Conservation (phyloP, 1,140 invertebrate genomes). For the Helicoverpa armigera region DNA sequence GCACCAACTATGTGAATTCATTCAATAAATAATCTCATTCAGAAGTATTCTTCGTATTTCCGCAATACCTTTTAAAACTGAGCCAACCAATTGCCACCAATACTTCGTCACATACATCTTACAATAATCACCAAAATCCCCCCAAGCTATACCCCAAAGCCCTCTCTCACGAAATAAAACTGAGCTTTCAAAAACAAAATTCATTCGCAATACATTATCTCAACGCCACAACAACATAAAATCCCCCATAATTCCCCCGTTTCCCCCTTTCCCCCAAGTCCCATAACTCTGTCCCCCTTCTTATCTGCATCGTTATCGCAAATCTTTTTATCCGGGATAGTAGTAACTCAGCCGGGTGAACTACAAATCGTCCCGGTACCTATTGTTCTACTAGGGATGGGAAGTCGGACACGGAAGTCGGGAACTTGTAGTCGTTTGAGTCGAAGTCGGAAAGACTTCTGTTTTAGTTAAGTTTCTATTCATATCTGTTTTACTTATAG, state of each 20-base stretch:
- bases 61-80: too few species aligned
- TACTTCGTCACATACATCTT: too few species aligned
- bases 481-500: too few species aligned
- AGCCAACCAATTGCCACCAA: too few species aligned
- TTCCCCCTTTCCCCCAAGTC: slow-evolving; percentile 1
- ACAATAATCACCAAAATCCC: background rate
- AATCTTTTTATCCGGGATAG: slow-evolving; percentile 45
- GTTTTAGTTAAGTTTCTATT: background rate
- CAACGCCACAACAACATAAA: slow-evolving; percentile 29
- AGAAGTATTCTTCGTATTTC: too few species aligned
- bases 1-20: too few species aligned
- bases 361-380: slow-evolving; percentile 36
- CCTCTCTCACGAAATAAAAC: background rate
- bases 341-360: slow-evolving; percentile 29
- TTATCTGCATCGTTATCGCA: slow-evolving; percentile 47
- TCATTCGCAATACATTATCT: slow-evolving; percentile 27
- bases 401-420: background rate
- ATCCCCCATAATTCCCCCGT: slow-evolving; percentile 16
- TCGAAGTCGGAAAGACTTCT: background rate
- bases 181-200: slow-evolving; percentile 30
- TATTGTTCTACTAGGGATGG: slow-evolving; percentile 21
- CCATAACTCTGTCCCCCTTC: slow-evolving; percentile 24
- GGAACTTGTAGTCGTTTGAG: background rate
- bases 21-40: too few species aligned
- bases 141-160: background rate